phyloP scores from a whole-genome alignment of 2,797 vertebrate species.

The Balearica regulorum region DNA sequence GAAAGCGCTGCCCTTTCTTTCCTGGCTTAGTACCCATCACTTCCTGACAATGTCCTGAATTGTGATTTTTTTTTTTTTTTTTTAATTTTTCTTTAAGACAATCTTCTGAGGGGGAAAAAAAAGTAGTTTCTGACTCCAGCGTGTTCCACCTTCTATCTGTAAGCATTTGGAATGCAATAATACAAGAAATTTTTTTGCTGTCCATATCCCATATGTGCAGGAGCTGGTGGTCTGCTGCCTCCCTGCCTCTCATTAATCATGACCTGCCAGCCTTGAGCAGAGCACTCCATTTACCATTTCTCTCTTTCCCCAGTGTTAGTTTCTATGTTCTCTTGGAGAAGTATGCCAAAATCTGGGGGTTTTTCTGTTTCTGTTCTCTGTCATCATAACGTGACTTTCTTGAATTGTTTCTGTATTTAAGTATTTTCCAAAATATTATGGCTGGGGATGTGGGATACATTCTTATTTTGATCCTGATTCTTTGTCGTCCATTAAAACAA shows the following conservation, averaged over 20 bases:
- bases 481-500: not conserved
- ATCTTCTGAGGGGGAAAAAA: not conserved
- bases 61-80: not conserved
- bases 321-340: rapidly evolving
- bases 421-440: not conserved
- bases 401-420: not conserved
- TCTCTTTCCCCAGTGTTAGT: not conserved
- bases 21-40: not conserved
- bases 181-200: not conserved
- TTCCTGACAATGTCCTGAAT: not conserved
- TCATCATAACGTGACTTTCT: not conserved
- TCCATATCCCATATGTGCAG: rapidly evolving
- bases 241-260: not conserved
- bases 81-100: not conserved
- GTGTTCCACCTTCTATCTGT: not conserved
- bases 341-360: rapidly evolving
- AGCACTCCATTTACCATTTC: not conserved
- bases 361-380: not conserved
- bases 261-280: not conserved
- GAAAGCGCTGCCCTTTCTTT: not conserved
- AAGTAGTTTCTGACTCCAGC: not conserved
- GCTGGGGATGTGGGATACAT: not conserved
- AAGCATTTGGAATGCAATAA: not conserved
- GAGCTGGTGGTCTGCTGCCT: not conserved
- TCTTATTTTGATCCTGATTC: not conserved